Evolutionary conservation across 2,888 invertebrate genomes (phyloP), one percentile per base, ranked within the genome.

Genomic region (Sialis lutaria): DNA sequence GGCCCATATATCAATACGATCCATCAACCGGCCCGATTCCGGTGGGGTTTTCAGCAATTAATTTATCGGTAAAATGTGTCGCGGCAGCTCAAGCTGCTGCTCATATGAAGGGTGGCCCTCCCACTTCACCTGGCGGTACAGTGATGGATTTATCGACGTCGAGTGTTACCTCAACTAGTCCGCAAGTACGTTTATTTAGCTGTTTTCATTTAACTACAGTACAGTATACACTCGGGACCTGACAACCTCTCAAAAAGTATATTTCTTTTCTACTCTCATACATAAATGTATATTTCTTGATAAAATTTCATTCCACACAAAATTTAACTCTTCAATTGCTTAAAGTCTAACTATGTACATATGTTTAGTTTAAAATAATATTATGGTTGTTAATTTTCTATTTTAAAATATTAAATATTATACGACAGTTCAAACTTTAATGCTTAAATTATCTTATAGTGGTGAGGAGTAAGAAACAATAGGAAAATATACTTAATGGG

Each of bases 141-240:
- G 86, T 87, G 55, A 86, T 88, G 68, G 88, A 88, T 67, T 73
- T 88, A 45, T 87, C 87, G 55, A 85, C 87, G 53, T 86, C 88
- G 57, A 87, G 84, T 64, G 86, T 88, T 48, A 79, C 82, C 43
- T 81, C 81, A 42, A 78, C 80, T 55, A 88, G 87, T 70, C 88
- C 88, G 57, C 86, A 87, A 77, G 87, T 82, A 65, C 56, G 55
- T 47, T 37, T 37, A 22, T 22, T 22, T 22, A 22, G 35, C 34
- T 32, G 12, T 37, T 35, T 13, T 48, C 31, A 12, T 7, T 22
- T 22, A 22, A 22, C 22, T 22, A 22, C 22, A 22, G 22, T 22
- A 22, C 4, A 22, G 22, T 22, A 22, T 22, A 22, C 4, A 2
- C 22, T 22, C 22, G 22, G 22, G 4, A 22, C 22, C 22, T 22